These are phyloP conservation scores for Myanophis thanlyinensis DNA, from an alignment of 2,113 vertebrate species.

Conservation along the genomic window DNA sequence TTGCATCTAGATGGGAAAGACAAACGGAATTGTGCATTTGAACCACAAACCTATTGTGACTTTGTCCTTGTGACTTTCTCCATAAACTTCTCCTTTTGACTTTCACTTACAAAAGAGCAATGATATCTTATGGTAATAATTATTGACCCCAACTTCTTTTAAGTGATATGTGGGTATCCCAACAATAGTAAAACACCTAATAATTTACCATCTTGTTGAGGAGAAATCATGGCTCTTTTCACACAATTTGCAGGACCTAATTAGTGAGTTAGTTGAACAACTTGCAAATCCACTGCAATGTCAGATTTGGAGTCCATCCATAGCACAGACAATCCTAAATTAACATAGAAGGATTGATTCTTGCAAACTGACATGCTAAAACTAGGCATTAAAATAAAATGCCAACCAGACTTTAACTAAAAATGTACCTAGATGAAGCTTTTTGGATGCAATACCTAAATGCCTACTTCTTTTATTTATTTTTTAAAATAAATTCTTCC, in stretches of 20 bases:
- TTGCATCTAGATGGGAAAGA: not conserved
- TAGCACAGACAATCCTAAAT: not conserved
- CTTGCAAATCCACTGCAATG: not conserved
- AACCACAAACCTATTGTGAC: too few relatives aligned
- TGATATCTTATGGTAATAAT: not conserved
- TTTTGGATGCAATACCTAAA: not conserved
- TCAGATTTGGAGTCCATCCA: not conserved
- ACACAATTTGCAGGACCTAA: not conserved
- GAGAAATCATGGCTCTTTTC: not conserved
- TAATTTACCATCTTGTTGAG: not conserved
- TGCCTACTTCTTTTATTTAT: not conserved
- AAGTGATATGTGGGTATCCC: not conserved
- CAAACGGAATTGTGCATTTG: not conserved
- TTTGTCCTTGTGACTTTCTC: too few relatives aligned
- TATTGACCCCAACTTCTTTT: not conserved
- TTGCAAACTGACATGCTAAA: not conserved
- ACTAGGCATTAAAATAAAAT: not conserved
- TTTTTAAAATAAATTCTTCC: not conserved
- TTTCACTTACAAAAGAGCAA: not conserved
- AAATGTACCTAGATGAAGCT: not conserved
- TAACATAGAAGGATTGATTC: not conserved
- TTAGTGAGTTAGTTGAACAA: not conserved
- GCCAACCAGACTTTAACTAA: not conserved
- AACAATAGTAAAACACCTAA: not conserved
- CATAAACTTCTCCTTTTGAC: not conserved